A percentile compares a stretch with the other conserved stretches of the same genome.
Conservation (phyloP, 2,797 vertebrate genomes). For the Acanthornis magna region DNA sequence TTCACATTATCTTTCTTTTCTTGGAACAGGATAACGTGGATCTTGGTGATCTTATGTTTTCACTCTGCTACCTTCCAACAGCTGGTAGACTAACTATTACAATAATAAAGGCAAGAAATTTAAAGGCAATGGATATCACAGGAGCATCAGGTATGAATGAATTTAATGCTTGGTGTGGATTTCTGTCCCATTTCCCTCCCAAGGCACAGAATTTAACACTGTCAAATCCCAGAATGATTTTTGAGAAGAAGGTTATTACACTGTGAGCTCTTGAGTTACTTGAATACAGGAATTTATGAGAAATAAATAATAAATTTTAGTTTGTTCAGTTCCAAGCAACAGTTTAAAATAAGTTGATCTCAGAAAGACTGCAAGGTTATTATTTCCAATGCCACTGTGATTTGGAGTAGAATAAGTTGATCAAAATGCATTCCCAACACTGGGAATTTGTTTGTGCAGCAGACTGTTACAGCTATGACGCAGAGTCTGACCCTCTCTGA, state of each 20-base stretch:
- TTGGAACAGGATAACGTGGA: constrained; percentile 93
- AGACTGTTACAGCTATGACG: not conserved
- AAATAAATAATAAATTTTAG: not conserved
- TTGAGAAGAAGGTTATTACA: not conserved
- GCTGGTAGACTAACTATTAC: constrained; percentile 97
- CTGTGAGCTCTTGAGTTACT: not conserved
- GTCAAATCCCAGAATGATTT: not conserved
- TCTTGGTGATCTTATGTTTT: constrained; percentile 99
- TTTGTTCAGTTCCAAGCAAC: not conserved
- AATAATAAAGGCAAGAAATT: constrained; percentile 96
- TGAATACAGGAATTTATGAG: not conserved
- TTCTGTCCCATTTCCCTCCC: not conserved
- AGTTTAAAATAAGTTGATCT: not conserved
- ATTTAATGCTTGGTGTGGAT: not conserved
- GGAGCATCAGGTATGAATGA: constrained; percentile 91
- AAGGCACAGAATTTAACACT: not conserved
- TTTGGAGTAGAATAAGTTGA: not conserved
- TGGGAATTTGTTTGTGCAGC: not conserved
- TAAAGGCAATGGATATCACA: constrained; percentile 99
- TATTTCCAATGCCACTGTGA: not conserved
- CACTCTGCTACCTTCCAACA: constrained; percentile 96
- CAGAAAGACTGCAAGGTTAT: not conserved
- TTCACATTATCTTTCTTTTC: constrained; percentile 27
- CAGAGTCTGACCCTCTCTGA: not conserved
- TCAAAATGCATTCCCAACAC: not conserved